Conservation (phyloP, 2,888 invertebrate genomes). For the Caenorhabditis plicata region DNA sequence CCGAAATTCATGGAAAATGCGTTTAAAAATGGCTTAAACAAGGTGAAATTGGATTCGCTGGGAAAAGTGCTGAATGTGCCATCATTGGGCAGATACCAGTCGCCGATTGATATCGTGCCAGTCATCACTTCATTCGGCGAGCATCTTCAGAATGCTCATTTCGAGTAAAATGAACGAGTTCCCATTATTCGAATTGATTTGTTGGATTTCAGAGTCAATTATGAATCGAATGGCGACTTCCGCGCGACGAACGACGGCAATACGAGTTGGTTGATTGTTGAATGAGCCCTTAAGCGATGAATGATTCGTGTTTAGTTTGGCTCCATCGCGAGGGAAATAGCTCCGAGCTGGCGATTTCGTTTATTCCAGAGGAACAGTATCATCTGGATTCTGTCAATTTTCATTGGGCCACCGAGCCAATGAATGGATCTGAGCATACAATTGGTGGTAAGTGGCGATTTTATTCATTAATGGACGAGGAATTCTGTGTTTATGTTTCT, state of each 20-base stretch:
- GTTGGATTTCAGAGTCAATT: slow-evolving; percentile 50
- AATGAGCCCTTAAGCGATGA: not conserved
- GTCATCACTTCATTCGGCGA: slow-evolving; percentile 62
- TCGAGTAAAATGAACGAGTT: slow-evolving; percentile 36
- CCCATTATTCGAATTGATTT: not conserved
- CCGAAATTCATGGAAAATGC: slow-evolving; percentile 49
- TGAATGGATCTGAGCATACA: slow-evolving; percentile 65
- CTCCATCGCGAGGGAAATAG: slow-evolving; percentile 47
- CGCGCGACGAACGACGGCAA: slow-evolving; percentile 53
- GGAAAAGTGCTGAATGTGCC: slow-evolving; percentile 54
- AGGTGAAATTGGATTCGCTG: slow-evolving; percentile 57
- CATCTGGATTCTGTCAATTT: slow-evolving; percentile 60
- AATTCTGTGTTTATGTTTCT: not conserved
- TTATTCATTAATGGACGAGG: not conserved
- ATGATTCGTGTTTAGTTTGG: slow-evolving; percentile 15
- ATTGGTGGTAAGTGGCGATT: slow-evolving; percentile 58
- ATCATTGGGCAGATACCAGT: slow-evolving; percentile 54
- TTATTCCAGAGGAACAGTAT: slow-evolving; percentile 59
- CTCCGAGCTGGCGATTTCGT: slow-evolving; percentile 49
- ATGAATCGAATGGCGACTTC: slow-evolving; percentile 58
- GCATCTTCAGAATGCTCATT: slow-evolving; percentile 54
- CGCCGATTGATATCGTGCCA: slow-evolving; percentile 64
- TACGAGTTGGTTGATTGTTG: slow-evolving; percentile 31
- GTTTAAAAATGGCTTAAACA: slow-evolving; percentile 46
- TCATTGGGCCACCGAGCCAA: slow-evolving; percentile 65